Conservation (phyloP, 2,113 vertebrate genomes). For the Rana temporaria region DNA sequence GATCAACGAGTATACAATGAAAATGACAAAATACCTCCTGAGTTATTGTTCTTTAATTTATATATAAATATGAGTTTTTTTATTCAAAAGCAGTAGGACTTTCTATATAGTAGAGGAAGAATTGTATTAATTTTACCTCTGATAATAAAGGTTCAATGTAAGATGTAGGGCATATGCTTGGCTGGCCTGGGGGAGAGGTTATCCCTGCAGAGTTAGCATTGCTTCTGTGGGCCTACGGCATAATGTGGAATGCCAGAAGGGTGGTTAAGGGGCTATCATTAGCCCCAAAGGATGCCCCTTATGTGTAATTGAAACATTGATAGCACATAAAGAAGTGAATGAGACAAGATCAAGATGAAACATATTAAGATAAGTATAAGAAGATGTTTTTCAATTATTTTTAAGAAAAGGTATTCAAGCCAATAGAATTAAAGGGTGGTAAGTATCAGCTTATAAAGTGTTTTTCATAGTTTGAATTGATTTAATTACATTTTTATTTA, state of each 20-base stretch:
- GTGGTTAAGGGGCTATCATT: constrained; percentile 66
- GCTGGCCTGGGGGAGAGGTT: constrained; percentile 61
- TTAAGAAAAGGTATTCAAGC: constrained; percentile 67
- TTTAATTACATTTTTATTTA: too few relatives aligned
- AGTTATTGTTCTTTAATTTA: not conserved
- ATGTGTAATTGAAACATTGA: constrained; percentile 68
- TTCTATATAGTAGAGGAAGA: constrained; percentile 55
- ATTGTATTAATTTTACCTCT: constrained; percentile 57
- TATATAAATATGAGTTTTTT: not conserved
- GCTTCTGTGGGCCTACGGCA: constrained; percentile 67
- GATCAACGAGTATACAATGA: too few relatives aligned
- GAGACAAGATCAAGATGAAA: constrained; percentile 72
- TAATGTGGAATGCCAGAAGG: constrained; percentile 68
- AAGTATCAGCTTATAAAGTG: constrained; percentile 49
- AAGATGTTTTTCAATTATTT: constrained; percentile 63
- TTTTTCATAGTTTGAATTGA: too few relatives aligned
- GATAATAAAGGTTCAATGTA: constrained; percentile 60
- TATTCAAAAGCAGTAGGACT: not conserved
- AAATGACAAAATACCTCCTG: too few relatives aligned
- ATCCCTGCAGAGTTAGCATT: constrained; percentile 66
- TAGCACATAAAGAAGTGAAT: constrained; percentile 68
- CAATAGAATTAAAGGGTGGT: constrained; percentile 58
- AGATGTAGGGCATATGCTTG: constrained; percentile 64
- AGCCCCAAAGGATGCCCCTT: constrained; percentile 67
- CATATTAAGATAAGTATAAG: constrained; percentile 67